Evolutionary conservation across 2,888 invertebrate genomes (phyloP), one percentile per base, ranked within the genome.

Genomic region (Lysandra coridon): DNA sequence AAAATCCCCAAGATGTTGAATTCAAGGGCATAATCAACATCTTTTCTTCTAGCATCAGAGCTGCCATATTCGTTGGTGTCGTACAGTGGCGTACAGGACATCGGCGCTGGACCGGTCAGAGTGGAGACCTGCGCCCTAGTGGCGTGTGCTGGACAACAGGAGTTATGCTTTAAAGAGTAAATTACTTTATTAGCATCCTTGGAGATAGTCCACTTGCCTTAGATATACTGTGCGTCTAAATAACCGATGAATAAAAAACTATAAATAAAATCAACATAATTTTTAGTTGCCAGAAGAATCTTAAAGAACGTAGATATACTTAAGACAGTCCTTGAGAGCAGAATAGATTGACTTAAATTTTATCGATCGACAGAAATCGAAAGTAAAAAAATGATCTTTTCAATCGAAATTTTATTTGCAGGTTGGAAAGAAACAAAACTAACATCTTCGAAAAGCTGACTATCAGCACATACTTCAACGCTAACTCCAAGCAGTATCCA

Each of bases 101-200:
- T 84, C 14, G 87, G 85, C 0, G 81, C 80, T 1, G 81, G 85
- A 44, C 83, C 87, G 53, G 87, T 92, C 10, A 92, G 89, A 0
- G 81, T 84, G 0, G 89, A 91, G 40, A 87, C 82, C 73, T 93
- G 93, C 57, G 86, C 86, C 0, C 62, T 92, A 0, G 83, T 89
- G 49, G 87, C 88, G 0, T 92, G 91, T 80, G 86, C 85, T 1
- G 89, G 88, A 0, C 81, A 85, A 7, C 86, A 88, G 80, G 88
- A 85, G 1, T 85, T 84, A 4, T 91, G 90, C 79, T 81, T 83
- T 33, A 76, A 87, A 64, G 87, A 88, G 93, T 92, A 82, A 86
- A 17, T 57, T 57, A 57, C 57, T 57, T 57, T 57, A 57, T 57
- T 57, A 57, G 57, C 17, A 57, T 14, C 53, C 53, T 53, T 4